Evolutionary conservation across 2,888 invertebrate genomes (phyloP).

Genomic region (Masnerella sp.): DNA sequence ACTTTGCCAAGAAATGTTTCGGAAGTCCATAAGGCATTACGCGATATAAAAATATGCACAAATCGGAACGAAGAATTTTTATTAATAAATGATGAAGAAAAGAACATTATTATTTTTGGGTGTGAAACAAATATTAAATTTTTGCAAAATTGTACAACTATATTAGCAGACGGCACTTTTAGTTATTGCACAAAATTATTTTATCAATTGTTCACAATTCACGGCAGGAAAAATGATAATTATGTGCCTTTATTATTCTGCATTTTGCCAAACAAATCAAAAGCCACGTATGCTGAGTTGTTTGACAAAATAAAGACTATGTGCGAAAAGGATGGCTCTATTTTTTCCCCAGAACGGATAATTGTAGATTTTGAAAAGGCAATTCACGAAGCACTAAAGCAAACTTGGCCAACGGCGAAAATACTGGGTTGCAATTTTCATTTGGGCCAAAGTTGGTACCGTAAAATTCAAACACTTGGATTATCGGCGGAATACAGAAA

Average conservation of each 20-base stretch:
- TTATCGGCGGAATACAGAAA: neutral
- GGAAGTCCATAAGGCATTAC: neutral
- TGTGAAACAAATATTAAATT: neutral
- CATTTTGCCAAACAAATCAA: neutral
- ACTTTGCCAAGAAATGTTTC: neutral
- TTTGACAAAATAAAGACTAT: neutral
- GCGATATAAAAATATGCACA: neutral
- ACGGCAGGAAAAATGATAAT: neutral
- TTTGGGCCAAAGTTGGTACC: neutral
- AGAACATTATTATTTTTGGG: neutral
- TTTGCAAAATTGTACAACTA: neutral
- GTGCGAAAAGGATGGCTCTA: neutral
- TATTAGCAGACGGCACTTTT: conserved; percentile 1
- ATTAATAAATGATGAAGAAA: neutral
- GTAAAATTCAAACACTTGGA: neutral
- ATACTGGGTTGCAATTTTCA: neutral
- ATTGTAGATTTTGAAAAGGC: neutral
- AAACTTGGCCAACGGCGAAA: neutral
- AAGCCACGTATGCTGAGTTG: neutral
- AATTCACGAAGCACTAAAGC: neutral
- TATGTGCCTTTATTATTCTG: neutral
- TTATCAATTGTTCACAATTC: neutral
- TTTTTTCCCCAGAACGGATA: neutral
- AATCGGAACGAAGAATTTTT: neutral
- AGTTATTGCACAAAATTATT: neutral